Conservation (phyloP, 1,140 invertebrate genomes). For the Lethrus apterus region DNA sequence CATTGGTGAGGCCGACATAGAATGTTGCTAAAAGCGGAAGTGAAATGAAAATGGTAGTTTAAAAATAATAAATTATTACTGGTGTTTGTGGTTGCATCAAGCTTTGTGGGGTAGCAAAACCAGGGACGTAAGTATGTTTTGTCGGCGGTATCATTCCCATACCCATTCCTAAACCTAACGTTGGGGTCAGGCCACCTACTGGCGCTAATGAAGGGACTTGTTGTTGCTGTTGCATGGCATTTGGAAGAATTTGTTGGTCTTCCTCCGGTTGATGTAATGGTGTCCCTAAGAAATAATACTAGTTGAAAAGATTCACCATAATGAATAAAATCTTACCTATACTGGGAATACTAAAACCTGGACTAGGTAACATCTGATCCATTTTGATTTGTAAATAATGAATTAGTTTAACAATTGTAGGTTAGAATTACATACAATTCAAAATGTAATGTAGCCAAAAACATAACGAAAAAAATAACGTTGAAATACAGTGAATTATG, state of each 20-base stretch:
- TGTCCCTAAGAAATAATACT: slow-evolving; percentile 50
- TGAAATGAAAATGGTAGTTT: background rate
- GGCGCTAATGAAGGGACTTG: slow-evolving; percentile 52
- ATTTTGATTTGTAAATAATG: too few species aligned
- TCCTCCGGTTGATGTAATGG: slow-evolving; percentile 86
- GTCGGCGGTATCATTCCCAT: slow-evolving; percentile 56
- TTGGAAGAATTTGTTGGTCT: slow-evolving; percentile 77
- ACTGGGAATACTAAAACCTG: slow-evolving; percentile 80
- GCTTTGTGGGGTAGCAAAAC: slow-evolving; percentile 62
- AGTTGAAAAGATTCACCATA: background rate
- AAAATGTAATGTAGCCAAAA: too few species aligned
- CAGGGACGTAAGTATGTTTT: slow-evolving; percentile 62
- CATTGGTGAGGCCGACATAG: slow-evolving; percentile 68
- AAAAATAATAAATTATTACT: slow-evolving; percentile 47
- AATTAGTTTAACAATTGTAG: too few species aligned
- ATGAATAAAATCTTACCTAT: slow-evolving; percentile 44
- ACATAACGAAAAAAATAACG: too few species aligned
- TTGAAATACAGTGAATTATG: too few species aligned
- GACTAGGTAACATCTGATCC: slow-evolving; percentile 87
- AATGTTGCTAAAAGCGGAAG: slow-evolving; percentile 56
- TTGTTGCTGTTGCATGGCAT: slow-evolving; percentile 68
- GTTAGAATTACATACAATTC: too few species aligned
- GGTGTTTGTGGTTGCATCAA: slow-evolving; percentile 84
- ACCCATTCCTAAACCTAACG: slow-evolving; percentile 45
- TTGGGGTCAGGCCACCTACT: slow-evolving; percentile 46